phyloP scores from a whole-genome alignment of 2,888 invertebrate species.

The Antheraea assamensis region DNA sequence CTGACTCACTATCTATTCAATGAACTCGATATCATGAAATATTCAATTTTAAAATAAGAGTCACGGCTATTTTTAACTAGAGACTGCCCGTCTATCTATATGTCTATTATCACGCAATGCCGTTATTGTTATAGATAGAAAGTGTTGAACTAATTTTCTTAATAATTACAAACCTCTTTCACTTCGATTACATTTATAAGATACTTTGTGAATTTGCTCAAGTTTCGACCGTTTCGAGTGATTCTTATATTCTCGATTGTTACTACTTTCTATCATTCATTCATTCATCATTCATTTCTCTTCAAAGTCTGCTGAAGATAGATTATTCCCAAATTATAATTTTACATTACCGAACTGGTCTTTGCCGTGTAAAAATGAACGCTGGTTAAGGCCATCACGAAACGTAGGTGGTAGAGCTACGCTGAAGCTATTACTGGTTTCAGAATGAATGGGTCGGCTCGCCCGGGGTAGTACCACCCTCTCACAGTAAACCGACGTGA shows the following conservation, averaged over 20 bases:
- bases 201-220: background rate
- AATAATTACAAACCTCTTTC: background rate
- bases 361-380: background rate
- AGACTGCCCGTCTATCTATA: background rate
- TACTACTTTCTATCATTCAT: no score
- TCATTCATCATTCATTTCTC: no score
- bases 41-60: background rate
- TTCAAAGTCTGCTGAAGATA: background rate
- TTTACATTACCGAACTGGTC: background rate
- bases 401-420: no score
- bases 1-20: slow-evolving; percentile 3
- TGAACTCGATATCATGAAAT: slow-evolving; percentile 1
- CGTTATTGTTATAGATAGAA: background rate
- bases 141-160: background rate
- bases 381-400: background rate
- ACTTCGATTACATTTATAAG: background rate
- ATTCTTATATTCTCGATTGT: background rate
- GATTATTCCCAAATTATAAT: background rate
- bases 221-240: background rate
- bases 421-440: no score
- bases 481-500: no score
- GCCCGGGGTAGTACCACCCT: no score
- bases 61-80: background rate
- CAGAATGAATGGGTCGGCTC: no score
- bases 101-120: background rate